Percentiles rank a stretch among this genome's conserved stretches.
Evolutionary conservation across 2,888 invertebrate species (phyloP).

Genomic region (Diadromus collaris): DNA sequence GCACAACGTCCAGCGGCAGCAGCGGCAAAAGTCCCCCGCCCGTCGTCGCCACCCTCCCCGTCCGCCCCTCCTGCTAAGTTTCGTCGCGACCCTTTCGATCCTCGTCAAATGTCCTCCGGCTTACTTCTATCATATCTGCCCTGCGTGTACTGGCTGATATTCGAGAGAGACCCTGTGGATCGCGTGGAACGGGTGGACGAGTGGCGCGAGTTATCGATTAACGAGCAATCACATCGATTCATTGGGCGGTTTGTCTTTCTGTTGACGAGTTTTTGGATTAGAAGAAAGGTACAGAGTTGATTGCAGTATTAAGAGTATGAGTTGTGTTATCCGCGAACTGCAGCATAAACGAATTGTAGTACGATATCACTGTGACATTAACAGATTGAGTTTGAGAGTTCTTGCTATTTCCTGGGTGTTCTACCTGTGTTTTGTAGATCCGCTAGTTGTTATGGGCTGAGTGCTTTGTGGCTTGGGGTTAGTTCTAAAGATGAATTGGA

Average conservation of each 20-base stretch:
- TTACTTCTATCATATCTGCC: slow-evolving; percentile 59
- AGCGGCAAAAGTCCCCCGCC: slow-evolving; percentile 56
- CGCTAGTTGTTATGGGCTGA: no score
- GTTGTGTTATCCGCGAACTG: background rate
- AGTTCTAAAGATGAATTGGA: no score
- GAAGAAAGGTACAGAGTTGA: background rate
- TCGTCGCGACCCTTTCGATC: slow-evolving; percentile 64
- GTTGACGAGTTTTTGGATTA: background rate
- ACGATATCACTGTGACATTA: no score
- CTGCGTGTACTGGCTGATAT: slow-evolving; percentile 9
- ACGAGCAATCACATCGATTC: background rate
- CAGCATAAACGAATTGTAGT: background rate
- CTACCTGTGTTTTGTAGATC: no score
- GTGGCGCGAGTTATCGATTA: slow-evolving; percentile 21
- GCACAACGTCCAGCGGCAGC: slow-evolving; percentile 54
- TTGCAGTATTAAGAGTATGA: no score
- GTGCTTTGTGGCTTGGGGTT: no score
- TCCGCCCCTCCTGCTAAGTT: slow-evolving; percentile 59
- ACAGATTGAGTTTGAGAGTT: background rate
- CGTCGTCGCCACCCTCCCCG: slow-evolving; percentile 15
- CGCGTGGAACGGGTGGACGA: background rate
- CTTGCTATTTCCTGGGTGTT: no score
- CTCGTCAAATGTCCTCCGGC: slow-evolving; percentile 62
- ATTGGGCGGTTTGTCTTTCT: background rate
- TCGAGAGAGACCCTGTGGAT: slow-evolving; percentile 19